Evolutionary conservation across 1,140 invertebrate genomes (phyloP), one percentile per base, ranked within the genome.

Genomic region (Drosophila kanapiae): DNA sequence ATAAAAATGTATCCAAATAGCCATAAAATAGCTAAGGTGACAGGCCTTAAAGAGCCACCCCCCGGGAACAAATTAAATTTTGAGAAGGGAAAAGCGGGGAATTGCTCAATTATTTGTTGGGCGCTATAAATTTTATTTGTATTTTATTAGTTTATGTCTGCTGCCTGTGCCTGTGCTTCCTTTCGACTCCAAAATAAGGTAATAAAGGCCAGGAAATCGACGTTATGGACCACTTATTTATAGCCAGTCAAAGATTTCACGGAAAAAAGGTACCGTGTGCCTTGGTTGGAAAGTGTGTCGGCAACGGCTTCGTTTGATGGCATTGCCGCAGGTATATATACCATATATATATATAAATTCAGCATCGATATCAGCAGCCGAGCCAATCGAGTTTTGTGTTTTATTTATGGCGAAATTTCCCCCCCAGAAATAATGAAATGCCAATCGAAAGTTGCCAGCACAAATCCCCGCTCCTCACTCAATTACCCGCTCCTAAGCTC

Each of bases 391-490:
- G 80, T 83, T 84, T 69, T 67, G 64, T 57, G 35, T 62, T 78
- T 78, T 87, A 84, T 87, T 87, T 87, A 88, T 78, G 85, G 69
- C 51, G 48, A 33, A 16, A 29, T 53, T 53, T 29, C 35, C 14
- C 14, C 11, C 11, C 31, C 49, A 49, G 45, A 54, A 60, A 88
- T 84, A 90, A 88, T 84, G 74, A 90, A 88, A 88, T 81, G 85
- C 84, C 84, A 88, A 88, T 88, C 85, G 85, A 88, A 81, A 81
- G 74, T 79, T 78, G 64, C 63, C 74, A n/a, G 63, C 49, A 23
- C 48, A 11, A 77, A 18, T 6, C 23, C 47, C 18, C 63, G 42
- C 18, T 53, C 37, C 68, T 29, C 51, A 64, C 29, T 23, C 65
- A 70, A 72, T 72, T 72, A 70, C 43, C 67, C 69, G 13, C 11